phyloP scores from a whole-genome alignment of 2,797 vertebrate genomes.

The Pagetopsis macropterus region DNA sequence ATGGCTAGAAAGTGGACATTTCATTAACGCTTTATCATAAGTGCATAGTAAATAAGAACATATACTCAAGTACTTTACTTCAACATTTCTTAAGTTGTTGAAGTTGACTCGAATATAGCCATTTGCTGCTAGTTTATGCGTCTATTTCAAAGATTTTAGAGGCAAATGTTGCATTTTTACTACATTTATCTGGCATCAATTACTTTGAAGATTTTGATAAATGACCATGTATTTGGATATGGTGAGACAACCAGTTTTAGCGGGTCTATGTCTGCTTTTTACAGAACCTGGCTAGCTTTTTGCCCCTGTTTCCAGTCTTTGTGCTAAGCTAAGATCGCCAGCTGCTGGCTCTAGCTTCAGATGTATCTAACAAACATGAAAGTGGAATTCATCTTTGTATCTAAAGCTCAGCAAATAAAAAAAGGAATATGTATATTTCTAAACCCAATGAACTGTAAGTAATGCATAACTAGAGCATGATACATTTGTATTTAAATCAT shows the following conservation, averaged over 20 bases:
- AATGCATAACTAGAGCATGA: conserved; percentile 2
- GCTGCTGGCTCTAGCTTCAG: background rate
- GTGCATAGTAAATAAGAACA: too few species aligned
- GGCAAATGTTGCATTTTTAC: too few species aligned
- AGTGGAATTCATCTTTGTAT: background rate
- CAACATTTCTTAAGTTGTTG: too few species aligned
- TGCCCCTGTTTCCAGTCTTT: background rate
- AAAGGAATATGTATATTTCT: background rate
- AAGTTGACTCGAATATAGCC: too few species aligned
- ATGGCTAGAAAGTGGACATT: background rate
- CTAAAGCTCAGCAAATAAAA: background rate
- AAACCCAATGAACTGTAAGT: background rate
- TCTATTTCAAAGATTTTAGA: too few species aligned
- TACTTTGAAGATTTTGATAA: too few species aligned
- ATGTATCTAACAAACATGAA: background rate
- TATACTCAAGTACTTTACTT: too few species aligned
- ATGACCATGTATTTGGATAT: too few species aligned
- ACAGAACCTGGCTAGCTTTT: background rate
- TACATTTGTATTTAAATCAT: conserved; percentile 22
- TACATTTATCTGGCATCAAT: too few species aligned
- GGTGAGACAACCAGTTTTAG: background rate
- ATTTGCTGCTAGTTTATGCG: too few species aligned
- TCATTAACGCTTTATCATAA: background rate
- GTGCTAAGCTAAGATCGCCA: background rate
- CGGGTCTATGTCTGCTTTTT: background rate